These are phyloP conservation scores for Branchellion lobata DNA, from an alignment of 2,888 invertebrate species.

Conservation along the genomic window DNA sequence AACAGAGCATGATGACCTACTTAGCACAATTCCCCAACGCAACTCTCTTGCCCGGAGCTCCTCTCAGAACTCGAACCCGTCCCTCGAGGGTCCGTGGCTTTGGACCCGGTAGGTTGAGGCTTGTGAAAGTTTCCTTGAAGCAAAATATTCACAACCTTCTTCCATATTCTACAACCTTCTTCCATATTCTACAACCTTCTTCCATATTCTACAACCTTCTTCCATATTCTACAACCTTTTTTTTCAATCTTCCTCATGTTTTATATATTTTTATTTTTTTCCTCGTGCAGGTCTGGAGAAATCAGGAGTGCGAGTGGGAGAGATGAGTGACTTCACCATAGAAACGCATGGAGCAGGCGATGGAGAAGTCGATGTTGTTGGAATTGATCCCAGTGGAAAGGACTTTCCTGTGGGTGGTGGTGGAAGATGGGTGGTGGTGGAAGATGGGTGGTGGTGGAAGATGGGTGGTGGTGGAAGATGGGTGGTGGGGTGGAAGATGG, in stretches of 20 bases:
- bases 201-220: too few relatives aligned
- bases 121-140: slow-evolving; percentile 1
- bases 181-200: too few relatives aligned
- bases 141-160: not conserved
- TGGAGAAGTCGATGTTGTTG: slow-evolving; percentile 72
- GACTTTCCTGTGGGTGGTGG: slow-evolving; percentile 59
- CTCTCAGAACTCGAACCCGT: slow-evolving; percentile 75
- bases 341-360: slow-evolving; percentile 84
- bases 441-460: too few relatives aligned
- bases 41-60: slow-evolving; percentile 78
- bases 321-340: slow-evolving; percentile 80
- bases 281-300: slow-evolving; percentile 56
- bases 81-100: slow-evolving; percentile 73
- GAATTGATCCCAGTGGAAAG: slow-evolving; percentile 69
- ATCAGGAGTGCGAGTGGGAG: slow-evolving; percentile 72
- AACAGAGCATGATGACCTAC: slow-evolving; percentile 91
- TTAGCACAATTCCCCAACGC: slow-evolving; percentile 86
- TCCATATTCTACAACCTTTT: too few relatives aligned
- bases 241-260: too few relatives aligned
- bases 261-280: too few relatives aligned
- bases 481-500: too few relatives aligned
- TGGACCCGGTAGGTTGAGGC: slow-evolving; percentile 69
- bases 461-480: too few relatives aligned
- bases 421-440: too few relatives aligned
- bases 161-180: too few relatives aligned